Conservation (phyloP, 2,797 vertebrate genomes). For the Eidolon dupreanum region DNA sequence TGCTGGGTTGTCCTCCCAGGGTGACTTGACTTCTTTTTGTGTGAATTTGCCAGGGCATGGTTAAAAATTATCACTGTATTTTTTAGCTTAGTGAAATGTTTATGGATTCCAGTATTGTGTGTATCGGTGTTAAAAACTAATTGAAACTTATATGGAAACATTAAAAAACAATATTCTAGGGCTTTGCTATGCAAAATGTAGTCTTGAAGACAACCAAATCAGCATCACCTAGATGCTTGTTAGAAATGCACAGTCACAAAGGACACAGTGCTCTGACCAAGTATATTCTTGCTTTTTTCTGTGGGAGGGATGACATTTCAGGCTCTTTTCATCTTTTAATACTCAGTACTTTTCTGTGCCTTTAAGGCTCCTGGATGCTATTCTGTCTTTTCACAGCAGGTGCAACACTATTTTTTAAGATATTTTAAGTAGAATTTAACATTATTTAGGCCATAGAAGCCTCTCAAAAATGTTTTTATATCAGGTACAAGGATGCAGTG, state of each 20-base stretch:
- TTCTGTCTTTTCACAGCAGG: background rate
- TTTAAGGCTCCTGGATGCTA: conserved; percentile 57
- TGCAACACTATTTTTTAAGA: conserved; percentile 71
- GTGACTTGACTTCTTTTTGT: background rate
- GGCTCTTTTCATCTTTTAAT: background rate
- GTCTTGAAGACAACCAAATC: background rate
- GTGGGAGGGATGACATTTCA: background rate
- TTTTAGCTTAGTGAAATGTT: conserved; percentile 50
- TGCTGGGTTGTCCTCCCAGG: background rate
- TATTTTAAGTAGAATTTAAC: conserved; percentile 76
- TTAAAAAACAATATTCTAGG: conserved; percentile 5
- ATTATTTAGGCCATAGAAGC: conserved; percentile 64
- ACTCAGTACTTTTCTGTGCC: conserved; percentile 36
- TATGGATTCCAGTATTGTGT: conserved; percentile 20
- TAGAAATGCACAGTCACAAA: background rate
- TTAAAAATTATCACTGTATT: conserved; percentile 40
- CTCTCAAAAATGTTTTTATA: conserved; percentile 80
- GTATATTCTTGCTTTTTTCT: background rate
- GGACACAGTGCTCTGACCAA: background rate
- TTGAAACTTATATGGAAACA: background rate
- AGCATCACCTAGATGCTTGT: background rate
- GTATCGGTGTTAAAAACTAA: conserved; percentile 41
- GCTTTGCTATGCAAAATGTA: conserved; percentile 11
- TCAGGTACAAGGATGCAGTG: conserved; percentile 63
- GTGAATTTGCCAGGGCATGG: conserved; percentile 22